phyloP scores from a whole-genome alignment of 2,113 vertebrate genomes.

The Sinocyclocheilus anshuiensis region DNA sequence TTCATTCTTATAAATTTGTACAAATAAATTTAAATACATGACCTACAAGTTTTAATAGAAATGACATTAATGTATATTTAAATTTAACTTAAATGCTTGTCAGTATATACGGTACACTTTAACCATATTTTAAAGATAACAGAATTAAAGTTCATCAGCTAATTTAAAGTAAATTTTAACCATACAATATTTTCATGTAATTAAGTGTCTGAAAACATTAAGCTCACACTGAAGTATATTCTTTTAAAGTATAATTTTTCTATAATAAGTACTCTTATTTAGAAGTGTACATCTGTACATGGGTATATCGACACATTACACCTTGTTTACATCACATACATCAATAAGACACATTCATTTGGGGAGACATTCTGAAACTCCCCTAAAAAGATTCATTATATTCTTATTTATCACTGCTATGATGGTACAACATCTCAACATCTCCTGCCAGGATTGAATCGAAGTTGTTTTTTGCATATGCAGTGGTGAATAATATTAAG shows the following conservation, averaged over 20 bases:
- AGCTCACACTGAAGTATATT: not conserved
- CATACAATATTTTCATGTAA: not conserved
- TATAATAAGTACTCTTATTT: not conserved
- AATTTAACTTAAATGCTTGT: too few species aligned
- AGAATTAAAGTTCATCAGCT: too few species aligned
- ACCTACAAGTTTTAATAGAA: too few species aligned
- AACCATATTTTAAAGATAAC: too few species aligned
- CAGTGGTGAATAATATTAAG: not conserved
- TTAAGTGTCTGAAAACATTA: not conserved
- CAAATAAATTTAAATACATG: too few species aligned
- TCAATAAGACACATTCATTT: not conserved
- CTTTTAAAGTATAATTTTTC: not conserved
- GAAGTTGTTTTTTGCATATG: conserved; percentile 11
- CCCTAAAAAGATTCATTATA: not conserved
- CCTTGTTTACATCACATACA: conserved; percentile 2
- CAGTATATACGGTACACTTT: too few species aligned
- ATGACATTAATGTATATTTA: too few species aligned
- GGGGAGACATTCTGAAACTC: not conserved
- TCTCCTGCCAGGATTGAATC: not conserved
- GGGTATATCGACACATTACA: not conserved
- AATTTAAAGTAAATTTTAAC: not conserved
- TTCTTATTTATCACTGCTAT: not conserved
- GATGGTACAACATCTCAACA: not conserved
- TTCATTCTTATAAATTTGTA: too few species aligned
- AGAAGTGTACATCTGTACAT: not conserved